A percentile compares a stretch with the other conserved stretches of the same genome.
Evolutionary conservation across 2,797 vertebrate species (phyloP).

Genomic region (Paguma larvata): DNA sequence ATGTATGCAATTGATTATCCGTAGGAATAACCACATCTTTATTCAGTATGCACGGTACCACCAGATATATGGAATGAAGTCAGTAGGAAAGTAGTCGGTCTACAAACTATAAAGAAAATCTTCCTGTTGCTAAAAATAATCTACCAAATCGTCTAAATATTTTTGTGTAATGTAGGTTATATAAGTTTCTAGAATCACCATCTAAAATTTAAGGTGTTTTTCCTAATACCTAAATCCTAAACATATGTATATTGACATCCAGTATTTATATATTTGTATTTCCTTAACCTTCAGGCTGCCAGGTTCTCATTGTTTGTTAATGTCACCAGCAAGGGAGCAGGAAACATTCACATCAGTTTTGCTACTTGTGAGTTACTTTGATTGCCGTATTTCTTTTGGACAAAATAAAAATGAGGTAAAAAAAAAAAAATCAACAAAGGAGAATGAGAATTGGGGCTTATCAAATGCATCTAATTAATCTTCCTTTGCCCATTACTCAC

Average conservation of each 20-base stretch:
- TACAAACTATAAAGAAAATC: not conserved
- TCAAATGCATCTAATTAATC: not conserved
- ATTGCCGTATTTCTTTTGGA: not conserved
- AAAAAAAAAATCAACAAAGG: not conserved
- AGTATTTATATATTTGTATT: not conserved
- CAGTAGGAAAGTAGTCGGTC: not conserved
- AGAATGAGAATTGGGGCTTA: not conserved
- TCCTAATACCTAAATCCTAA: not conserved
- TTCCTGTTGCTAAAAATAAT: not conserved
- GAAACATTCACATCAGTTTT: slow-evolving; percentile 35
- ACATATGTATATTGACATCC: not conserved
- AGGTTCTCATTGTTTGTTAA: not conserved
- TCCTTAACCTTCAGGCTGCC: not conserved
- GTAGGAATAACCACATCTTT: not conserved
- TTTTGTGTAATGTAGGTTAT: not conserved
- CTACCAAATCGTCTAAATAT: not conserved
- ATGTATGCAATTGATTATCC: not conserved
- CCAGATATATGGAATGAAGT: not conserved
- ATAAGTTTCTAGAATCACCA: not conserved
- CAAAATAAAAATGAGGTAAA: not conserved
- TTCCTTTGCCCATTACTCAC: not conserved
- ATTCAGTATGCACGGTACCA: not conserved
- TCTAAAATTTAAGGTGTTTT: slow-evolving; percentile 42
- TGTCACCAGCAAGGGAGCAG: not conserved
- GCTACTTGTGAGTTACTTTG: not conserved